These are phyloP conservation scores for Gorsachius magnificus DNA, from an alignment of 2,797 vertebrate species.

Conservation along the genomic window DNA sequence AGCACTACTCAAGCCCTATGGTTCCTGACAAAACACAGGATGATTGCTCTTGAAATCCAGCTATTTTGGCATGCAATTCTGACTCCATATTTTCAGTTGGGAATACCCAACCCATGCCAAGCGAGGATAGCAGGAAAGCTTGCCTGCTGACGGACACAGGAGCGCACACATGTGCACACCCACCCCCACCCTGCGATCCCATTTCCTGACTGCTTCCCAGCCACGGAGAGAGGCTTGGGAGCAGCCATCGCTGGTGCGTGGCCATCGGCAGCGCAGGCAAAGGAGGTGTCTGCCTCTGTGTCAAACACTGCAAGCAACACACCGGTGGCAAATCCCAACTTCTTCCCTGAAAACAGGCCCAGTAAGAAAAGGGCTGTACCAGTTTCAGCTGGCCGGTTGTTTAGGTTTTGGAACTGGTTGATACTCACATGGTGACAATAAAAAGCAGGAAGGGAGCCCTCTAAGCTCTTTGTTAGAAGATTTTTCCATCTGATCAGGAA, in stretches of 20 bases:
- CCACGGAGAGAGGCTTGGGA: neutral
- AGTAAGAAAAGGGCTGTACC: neutral
- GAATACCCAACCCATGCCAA: neutral
- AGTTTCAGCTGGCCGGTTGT: neutral
- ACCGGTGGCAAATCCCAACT: neutral
- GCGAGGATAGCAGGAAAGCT: neutral
- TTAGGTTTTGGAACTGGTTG: neutral
- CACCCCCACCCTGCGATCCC: accelerated
- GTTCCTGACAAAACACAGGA: neutral
- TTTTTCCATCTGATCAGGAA: neutral
- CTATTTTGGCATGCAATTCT: neutral
- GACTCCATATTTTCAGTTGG: neutral
- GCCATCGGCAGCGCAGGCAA: neutral
- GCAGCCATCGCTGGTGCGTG: accelerated
- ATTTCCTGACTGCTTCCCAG: neutral
- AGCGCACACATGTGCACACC: accelerated
- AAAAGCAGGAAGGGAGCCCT: neutral
- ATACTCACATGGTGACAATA: neutral
- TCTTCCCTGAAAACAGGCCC: neutral
- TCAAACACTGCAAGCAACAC: neutral
- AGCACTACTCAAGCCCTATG: neutral
- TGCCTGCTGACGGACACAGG: neutral
- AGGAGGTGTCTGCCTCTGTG: neutral
- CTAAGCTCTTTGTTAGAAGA: neutral
- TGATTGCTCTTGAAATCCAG: neutral